Base-by-base conservation (phyloP, 2,797 vertebrate species). In the Gobio occitaniae region DNA sequence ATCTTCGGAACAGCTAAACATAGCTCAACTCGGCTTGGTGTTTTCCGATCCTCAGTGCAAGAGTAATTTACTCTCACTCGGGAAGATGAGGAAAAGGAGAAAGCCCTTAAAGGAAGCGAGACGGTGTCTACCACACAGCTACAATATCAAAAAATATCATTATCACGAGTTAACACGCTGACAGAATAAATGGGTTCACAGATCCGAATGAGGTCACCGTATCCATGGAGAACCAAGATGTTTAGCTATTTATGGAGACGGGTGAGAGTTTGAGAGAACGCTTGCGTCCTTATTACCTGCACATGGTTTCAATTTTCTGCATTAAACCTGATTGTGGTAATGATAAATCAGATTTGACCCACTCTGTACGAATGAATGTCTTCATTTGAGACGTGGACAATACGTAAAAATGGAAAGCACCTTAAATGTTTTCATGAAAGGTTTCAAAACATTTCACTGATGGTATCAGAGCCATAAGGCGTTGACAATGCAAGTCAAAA, bases 171-270 rank as follows among this genome's bases (percentile, higher is more conserved):
- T 50, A 29, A 66, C 63, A 48, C 1, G 47, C 9, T 50, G 36
- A 48, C 47, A 50, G 63, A 25, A 84, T 38, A 84, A 81, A 72
- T 69, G 47, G n/a, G 81, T 48, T 79, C 65, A 61, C 36, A 59
- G 66, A 70, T 61, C 41, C 38, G 13, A 84, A 84, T 71, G 78
- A 87, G 81, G 86, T 78, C 88, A 84, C 41, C 15, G 52, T 72
- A 32, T 81, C 79, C 65, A 77, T 85, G 48, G 80, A 85, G 83
- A 87, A 52, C 38, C 8, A 19, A 65, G 52, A 85, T 63, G 38
- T 38, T 68, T 13, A 29, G 83, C 78, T 82, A 82, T 87, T 79
- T 80, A 66, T 63, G 74, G 52, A 66, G 38, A 84, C 4, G n/a
- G 29, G 15, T 63, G 72, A 29, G 70, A 68, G 50, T 25, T 56